These are phyloP conservation scores for Xestia ashworthii DNA, from an alignment of 2,888 invertebrate species.

Conservation along the genomic window DNA sequence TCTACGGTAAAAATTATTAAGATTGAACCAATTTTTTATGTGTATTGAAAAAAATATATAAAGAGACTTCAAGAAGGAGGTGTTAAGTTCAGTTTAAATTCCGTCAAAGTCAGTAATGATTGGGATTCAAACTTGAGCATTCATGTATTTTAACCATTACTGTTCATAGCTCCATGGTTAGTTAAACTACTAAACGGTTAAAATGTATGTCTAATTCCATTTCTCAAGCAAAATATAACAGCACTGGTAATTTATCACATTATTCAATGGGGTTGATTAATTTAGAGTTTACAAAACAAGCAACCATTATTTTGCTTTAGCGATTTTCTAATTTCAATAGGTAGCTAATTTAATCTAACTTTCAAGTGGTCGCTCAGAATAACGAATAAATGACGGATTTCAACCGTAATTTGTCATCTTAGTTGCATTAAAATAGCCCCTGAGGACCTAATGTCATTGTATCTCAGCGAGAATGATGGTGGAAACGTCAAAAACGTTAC, in stretches of 20 bases:
- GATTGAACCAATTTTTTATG: neutral
- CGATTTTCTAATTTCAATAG: slow-evolving; percentile 1
- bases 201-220: neutral
- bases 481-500: neutral
- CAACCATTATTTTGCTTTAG: slow-evolving; percentile 8
- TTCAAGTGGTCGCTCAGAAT: neutral
- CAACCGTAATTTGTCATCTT: neutral
- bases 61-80: neutral
- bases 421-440: neutral
- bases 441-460: neutral
- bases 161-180: neutral
- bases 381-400: neutral
- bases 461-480: neutral
- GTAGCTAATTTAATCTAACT: neutral
- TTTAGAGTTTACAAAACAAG: slow-evolving; percentile 15
- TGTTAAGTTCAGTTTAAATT: neutral
- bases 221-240: neutral
- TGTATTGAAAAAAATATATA: neutral
- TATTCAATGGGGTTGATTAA: slow-evolving; percentile 7
- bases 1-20: neutral
- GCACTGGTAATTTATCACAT: slow-evolving; percentile 6
- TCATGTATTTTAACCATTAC: neutral
- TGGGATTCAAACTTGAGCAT: neutral
- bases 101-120: neutral
- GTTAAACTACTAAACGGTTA: neutral